Evolutionary conservation across 2,113 vertebrate genomes (phyloP).

Genomic region (Nycticryphes semicollaris): DNA sequence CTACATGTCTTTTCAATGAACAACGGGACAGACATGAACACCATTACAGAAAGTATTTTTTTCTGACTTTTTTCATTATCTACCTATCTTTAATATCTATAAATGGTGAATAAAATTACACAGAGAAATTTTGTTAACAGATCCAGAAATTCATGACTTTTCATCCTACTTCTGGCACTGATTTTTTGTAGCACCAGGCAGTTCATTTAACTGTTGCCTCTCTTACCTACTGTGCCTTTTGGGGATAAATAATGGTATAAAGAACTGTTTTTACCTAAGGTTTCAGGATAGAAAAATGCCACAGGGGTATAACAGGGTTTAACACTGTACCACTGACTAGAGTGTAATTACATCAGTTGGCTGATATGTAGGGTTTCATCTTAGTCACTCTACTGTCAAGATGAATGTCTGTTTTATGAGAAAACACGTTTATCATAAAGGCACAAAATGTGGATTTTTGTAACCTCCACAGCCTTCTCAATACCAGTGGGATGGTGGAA

Average conservation of each 20-base stretch:
- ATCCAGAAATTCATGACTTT: background rate
- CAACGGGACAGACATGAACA: background rate
- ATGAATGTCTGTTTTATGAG: background rate
- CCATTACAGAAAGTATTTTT: background rate
- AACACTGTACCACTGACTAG: background rate
- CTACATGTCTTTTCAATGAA: background rate
- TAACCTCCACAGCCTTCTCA: background rate
- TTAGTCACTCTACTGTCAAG: background rate
- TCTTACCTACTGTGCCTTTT: background rate
- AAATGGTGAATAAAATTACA: background rate
- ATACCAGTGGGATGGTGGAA: background rate
- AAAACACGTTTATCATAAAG: background rate
- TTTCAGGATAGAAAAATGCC: background rate
- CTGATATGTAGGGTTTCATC: background rate
- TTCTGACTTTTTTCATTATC: background rate
- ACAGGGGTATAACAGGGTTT: background rate
- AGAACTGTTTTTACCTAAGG: background rate
- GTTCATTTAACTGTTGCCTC: background rate
- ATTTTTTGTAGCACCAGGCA: background rate
- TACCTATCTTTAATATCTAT: background rate
- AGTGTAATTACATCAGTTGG: background rate
- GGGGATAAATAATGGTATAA: background rate
- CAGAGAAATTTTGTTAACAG: background rate
- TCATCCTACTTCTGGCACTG: background rate
- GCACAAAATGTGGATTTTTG: background rate